Percentiles rank a stretch among this genome's conserved stretches.
phyloP scores from a whole-genome alignment of 2,888 invertebrate genomes.

The Deilephila porcellus region DNA sequence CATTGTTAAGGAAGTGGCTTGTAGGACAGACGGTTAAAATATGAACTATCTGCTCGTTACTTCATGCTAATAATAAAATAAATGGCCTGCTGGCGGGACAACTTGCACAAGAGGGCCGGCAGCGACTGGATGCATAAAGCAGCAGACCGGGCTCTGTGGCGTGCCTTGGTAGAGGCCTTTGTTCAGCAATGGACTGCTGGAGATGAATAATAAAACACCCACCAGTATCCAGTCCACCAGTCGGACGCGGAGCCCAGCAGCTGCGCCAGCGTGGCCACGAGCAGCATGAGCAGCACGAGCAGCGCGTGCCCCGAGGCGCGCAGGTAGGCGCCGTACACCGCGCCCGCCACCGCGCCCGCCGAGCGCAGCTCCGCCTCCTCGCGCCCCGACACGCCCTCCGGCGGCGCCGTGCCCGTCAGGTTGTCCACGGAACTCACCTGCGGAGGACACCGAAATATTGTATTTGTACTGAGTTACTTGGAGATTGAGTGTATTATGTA shows the following conservation, averaged over 20 bases:
- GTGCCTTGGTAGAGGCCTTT: no score
- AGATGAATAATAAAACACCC: constrained; percentile 36
- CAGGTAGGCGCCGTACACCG: constrained; percentile 88
- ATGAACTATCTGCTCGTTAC: no score
- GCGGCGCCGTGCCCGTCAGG: constrained; percentile 78
- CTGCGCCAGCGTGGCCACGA: constrained; percentile 88
- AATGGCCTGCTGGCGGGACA: no score
- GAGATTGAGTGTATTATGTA: no score
- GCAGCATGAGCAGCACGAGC: constrained; percentile 84
- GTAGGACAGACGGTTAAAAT: no score
- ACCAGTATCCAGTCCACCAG: constrained; percentile 92
- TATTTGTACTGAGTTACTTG: not conserved
- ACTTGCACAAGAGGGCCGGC: no score
- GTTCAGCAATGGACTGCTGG: no score
- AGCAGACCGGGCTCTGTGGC: no score
- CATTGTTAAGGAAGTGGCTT: no score
- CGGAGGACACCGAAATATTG: constrained; percentile 11
- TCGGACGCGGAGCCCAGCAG: constrained; percentile 89
- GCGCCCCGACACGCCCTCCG: constrained; percentile 67
- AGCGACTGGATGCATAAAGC: no score
- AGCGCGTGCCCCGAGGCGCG: constrained; percentile 88
- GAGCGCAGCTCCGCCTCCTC: constrained; percentile 85
- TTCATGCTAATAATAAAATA: no score
- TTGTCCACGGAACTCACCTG: constrained; percentile 84
- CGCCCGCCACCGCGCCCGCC: constrained; percentile 86